Evolutionary conservation across 2,113 vertebrate species (phyloP).

Genomic region (Tupaia chinensis): DNA sequence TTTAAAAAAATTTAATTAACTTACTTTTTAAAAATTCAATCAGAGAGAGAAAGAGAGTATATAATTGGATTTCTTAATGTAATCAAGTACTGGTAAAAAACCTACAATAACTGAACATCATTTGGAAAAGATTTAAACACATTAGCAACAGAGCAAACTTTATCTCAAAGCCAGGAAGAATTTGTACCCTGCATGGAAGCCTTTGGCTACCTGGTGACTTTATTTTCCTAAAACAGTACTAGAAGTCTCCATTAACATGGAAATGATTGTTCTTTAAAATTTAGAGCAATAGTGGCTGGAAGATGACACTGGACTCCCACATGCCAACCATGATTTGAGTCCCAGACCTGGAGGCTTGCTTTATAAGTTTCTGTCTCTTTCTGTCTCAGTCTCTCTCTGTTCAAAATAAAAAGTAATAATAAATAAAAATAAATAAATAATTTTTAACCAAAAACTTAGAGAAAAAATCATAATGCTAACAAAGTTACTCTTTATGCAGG

Average conservation of each 20-base stretch:
- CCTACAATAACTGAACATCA: not conserved
- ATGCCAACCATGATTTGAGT: no score
- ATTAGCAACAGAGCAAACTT: not conserved
- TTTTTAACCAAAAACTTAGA: not conserved
- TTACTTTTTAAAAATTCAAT: no score
- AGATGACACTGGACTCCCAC: no score
- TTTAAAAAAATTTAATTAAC: no score
- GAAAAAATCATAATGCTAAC: constrained; percentile 21
- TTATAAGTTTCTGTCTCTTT: no score
- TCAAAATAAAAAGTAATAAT: no score
- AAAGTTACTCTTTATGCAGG: not conserved
- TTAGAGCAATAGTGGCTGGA: no score
- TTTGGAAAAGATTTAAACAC: constrained; percentile 25
- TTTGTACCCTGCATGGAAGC: not conserved
- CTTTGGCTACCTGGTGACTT: constrained; percentile 18
- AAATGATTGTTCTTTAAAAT: not conserved
- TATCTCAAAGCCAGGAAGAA: constrained; percentile 14
- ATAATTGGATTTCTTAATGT: not conserved
- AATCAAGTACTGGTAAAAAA: not conserved
- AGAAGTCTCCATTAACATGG: not conserved
- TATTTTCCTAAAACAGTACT: constrained; percentile 20
- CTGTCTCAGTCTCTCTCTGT: no score
- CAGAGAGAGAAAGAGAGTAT: no score
- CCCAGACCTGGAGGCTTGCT: no score
- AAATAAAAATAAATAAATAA: no score